Conservation (phyloP, 2,888 invertebrate genomes). For the Melieria omissa region DNA sequence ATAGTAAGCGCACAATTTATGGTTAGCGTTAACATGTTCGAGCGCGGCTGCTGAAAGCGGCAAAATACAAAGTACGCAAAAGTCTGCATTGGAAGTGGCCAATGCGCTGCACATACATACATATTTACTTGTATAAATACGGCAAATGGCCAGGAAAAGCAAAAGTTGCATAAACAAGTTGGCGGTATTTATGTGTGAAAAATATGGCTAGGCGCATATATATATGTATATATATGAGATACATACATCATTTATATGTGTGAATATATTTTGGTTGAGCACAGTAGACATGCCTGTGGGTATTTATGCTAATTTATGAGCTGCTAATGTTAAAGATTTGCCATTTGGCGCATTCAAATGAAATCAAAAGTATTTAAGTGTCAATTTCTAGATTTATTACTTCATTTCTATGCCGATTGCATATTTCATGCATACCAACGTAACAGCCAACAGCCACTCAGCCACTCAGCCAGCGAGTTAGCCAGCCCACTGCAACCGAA, state of each 20-base stretch:
- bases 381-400: conserved; percentile 33
- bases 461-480: neutral
- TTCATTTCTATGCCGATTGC: conserved; percentile 23
- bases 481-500: neutral
- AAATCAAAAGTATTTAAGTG: conserved; percentile 38
- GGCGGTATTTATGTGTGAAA: neutral
- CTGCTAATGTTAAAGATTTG: conserved; percentile 28
- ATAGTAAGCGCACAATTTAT: no score
- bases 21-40: no score
- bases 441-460: neutral
- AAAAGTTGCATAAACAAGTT: neutral
- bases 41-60: no score
- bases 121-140: neutral
- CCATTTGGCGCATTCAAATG: conserved; percentile 31
- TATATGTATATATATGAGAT: neutral
- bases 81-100: no score
- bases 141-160: neutral
- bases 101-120: neutral
- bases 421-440: conserved; percentile 12
- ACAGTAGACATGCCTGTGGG: conserved; percentile 23
- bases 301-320: conserved; percentile 33
- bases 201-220: neutral
- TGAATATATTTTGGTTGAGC: conserved; percentile 7
- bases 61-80: no score
- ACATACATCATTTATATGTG: neutral